Percentiles rank a stretch among this genome's conserved stretches.
Evolutionary conservation across 1,140 invertebrate genomes (phyloP).

Genomic region (Aphidius gifuensis): DNA sequence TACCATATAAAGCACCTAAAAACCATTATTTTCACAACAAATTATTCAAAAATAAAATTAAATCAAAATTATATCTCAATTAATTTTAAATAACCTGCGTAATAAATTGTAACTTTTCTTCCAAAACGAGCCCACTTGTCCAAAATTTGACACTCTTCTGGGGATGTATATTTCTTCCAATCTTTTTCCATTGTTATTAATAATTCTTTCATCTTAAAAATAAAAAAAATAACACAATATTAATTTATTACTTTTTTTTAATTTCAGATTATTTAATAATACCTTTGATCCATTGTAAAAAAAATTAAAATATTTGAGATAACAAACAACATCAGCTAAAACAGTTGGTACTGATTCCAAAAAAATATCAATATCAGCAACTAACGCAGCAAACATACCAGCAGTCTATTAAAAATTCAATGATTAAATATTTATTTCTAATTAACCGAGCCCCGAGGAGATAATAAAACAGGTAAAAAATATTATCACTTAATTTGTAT

Average conservation of each 20-base stretch:
- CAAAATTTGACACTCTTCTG: slow-evolving; percentile 28
- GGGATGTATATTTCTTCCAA: slow-evolving; percentile 28
- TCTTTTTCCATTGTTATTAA: slow-evolving; percentile 29
- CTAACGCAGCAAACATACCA: slow-evolving; percentile 28
- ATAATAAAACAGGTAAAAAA: not conserved
- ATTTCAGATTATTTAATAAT: not conserved
- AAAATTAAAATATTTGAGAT: slow-evolving; percentile 34
- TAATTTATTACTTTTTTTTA: not conserved
- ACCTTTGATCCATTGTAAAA: slow-evolving; percentile 26
- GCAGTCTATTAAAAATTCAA: slow-evolving; percentile 25
- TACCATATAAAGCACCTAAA: slow-evolving; percentile 30
- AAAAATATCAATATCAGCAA: slow-evolving; percentile 27
- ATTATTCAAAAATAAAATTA: too few relatives aligned
- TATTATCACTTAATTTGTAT: not conserved
- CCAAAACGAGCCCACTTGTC: slow-evolving; percentile 28
- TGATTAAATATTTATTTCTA: not conserved
- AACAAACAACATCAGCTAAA: slow-evolving; percentile 34
- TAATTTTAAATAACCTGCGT: slow-evolving; percentile 26
- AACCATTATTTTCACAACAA: not conserved
- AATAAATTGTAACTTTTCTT: slow-evolving; percentile 27
- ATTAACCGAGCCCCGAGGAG: not conserved
- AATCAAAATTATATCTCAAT: not conserved
- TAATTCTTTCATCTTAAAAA: slow-evolving; percentile 34
- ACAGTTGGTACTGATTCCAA: slow-evolving; percentile 32
- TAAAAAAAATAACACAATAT: not conserved